A percentile compares a stretch with the other conserved stretches of the same genome.
phyloP scores from a whole-genome alignment of 2,113 vertebrate genomes.

The Lethenteron camtschaticum region DNA sequence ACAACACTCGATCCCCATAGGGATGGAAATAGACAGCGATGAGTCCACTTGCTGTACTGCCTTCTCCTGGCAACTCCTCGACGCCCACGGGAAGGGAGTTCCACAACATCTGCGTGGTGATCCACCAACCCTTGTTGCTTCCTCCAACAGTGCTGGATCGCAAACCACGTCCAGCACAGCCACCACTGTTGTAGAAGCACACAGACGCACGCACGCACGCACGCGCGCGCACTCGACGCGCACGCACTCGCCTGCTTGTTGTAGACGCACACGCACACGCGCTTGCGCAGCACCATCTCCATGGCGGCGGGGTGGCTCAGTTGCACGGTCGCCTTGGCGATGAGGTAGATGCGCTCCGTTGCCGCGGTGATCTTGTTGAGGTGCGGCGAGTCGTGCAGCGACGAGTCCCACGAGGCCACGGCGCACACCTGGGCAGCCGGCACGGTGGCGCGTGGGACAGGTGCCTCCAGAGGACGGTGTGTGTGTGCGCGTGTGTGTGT shows the following conservation, averaged over 20 bases:
- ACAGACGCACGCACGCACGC: not conserved
- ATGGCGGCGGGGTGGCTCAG: slow-evolving; percentile 84
- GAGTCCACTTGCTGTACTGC: no score
- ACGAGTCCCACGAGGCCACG: slow-evolving; percentile 83
- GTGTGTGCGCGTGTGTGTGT: no score
- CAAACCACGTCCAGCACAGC: not conserved
- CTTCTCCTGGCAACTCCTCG: not conserved
- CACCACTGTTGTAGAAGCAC: not conserved
- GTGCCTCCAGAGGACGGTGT: no score
- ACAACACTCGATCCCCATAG: no score
- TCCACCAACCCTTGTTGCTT: not conserved
- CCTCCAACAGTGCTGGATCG: not conserved
- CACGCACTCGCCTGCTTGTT: slow-evolving; percentile 61
- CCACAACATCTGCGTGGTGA: not conserved
- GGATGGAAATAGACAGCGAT: no score
- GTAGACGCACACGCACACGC: slow-evolving; percentile 84
- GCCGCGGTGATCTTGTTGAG: slow-evolving; percentile 69
- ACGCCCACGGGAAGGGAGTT: not conserved
- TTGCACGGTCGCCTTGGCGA: slow-evolving; percentile 73
- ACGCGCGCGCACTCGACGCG: not conserved
- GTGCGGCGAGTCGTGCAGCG: slow-evolving; percentile 76
- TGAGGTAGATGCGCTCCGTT: slow-evolving; percentile 73
- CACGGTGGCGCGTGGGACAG: no score
- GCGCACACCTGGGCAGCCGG: slow-evolving; percentile 38
- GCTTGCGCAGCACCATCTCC: slow-evolving; percentile 79